Evolutionary conservation across 2,888 invertebrate genomes (phyloP).

Genomic region (Volucella zonaria): DNA sequence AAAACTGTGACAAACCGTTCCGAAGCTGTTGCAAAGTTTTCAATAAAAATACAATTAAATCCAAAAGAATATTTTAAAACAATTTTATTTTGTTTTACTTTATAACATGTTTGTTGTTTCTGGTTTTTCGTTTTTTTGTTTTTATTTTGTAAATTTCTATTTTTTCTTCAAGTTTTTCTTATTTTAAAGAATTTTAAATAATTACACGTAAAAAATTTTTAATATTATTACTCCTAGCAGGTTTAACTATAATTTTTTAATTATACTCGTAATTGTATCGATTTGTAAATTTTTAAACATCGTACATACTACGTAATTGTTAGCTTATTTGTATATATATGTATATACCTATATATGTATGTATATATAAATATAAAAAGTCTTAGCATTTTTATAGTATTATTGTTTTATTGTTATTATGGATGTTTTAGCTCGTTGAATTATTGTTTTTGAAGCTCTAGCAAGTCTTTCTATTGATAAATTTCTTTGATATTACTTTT

Average conservation of each 20-base stretch:
- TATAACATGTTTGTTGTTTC: constrained; percentile 60
- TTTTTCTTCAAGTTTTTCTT: constrained; percentile 32
- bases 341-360: constrained; percentile 11
- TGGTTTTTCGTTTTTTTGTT: constrained; percentile 13
- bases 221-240: constrained; percentile 64
- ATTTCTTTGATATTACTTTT: constrained; percentile 40
- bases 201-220: constrained; percentile 70
- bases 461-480: constrained; percentile 53
- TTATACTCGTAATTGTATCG: constrained; percentile 34
- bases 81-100: constrained; percentile 70
- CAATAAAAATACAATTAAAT: neutral
- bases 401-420: constrained; percentile 47
- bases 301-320: constrained; percentile 31
- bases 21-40: neutral
- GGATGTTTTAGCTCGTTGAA: constrained; percentile 30
- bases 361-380: constrained; percentile 55
- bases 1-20: no score
- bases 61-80: constrained; percentile 59
- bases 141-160: neutral
- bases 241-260: constrained; percentile 56
- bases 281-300: constrained; percentile 46
- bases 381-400: constrained; percentile 67
- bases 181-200: constrained; percentile 44
- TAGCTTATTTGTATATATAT: constrained; percentile 39
- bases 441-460: constrained; percentile 67